Base-by-base conservation (phyloP, 2,797 vertebrate species). In the Scarus forsteni region DNA sequence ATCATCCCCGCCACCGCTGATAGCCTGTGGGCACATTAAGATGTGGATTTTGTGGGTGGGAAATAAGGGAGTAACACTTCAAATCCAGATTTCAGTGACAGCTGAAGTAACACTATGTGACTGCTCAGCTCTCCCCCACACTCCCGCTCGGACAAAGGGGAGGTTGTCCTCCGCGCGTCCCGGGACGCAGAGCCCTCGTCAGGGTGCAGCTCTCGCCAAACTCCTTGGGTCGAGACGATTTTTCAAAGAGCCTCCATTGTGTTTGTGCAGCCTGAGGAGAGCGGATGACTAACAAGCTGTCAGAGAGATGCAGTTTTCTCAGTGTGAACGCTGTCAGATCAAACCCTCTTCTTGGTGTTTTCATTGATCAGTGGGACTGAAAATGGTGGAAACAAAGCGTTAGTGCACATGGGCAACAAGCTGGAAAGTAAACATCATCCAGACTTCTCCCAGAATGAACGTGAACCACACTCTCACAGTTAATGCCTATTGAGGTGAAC, bases 231-330 rank as follows among this genome's bases (percentile, higher is more conserved):
- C 19, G 15, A 13, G 61, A 64, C 69, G 53, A 74, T 63, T 73
- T 27, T 78, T 88, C 55, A 85, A 87, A 89, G 77, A 75, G 66
- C 68, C 53, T 70, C 78, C 80, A 85, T 89, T 88, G 83, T 89
- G 59, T 83, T n/a, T 0, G 10, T 42, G 56, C 68, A 58, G 75
- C 60, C 69, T 44, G 60, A 79, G 73, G 79, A 66, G 65, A 59
- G 39, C 3, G 38, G 53, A 62, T 65, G 67, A 79, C 71, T 75
- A 82, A 87, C 68, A 65, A 66, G 79, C 80, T 70, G 81, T 77
- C 75, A 69, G 15, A 10, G 73, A 13, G 57, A 75, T 79, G 55
- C 66, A 36, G 64, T 34, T 69, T 60, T 59, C 40, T 74, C 77
- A 48, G 38, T 13, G 63, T 53, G 70, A 66, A 71, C 55, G 43